Percentiles rank a stretch among this genome's conserved stretches.
Conservation (phyloP, 2,888 invertebrate genomes). For the Nasonovia ribisnigri region DNA sequence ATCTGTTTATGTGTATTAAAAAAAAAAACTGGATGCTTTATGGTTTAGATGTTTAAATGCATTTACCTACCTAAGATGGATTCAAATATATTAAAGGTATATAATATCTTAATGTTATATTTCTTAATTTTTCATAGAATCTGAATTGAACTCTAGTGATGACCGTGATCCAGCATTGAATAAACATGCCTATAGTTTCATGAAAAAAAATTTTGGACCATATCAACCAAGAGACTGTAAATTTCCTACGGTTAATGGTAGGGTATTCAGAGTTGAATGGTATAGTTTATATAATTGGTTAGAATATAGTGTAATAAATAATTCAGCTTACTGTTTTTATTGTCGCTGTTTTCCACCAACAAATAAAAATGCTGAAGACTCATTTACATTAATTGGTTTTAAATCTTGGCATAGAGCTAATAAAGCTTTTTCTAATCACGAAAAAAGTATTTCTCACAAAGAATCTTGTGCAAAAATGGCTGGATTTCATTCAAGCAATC, state of each 20-base stretch:
- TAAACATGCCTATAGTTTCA: no score
- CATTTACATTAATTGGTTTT: conserved; percentile 60
- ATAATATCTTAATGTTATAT: no score
- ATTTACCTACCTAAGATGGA: no score
- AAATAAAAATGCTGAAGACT: conserved; percentile 11
- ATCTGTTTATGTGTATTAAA: no score
- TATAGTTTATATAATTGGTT: conserved; percentile 46
- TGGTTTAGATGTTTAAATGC: no score
- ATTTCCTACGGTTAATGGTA: neutral
- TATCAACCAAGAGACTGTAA: conserved; percentile 19
- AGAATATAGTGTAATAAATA: conserved; percentile 57
- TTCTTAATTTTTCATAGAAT: neutral
- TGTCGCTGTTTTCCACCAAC: conserved; percentile 37
- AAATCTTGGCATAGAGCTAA: conserved; percentile 67
- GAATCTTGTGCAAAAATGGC: conserved; percentile 44
- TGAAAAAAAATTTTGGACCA: neutral
- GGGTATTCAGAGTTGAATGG: conserved; percentile 53
- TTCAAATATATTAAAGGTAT: no score
- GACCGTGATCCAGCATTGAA: no score
- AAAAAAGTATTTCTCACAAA: conserved; percentile 65
- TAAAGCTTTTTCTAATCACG: conserved; percentile 66
- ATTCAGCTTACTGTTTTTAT: conserved; percentile 57
- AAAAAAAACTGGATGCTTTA: no score
- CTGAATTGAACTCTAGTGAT: neutral
- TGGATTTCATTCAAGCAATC: no score